Conservation (phyloP, 2,888 invertebrate genomes). For the Amblyjoppa proteus region DNA sequence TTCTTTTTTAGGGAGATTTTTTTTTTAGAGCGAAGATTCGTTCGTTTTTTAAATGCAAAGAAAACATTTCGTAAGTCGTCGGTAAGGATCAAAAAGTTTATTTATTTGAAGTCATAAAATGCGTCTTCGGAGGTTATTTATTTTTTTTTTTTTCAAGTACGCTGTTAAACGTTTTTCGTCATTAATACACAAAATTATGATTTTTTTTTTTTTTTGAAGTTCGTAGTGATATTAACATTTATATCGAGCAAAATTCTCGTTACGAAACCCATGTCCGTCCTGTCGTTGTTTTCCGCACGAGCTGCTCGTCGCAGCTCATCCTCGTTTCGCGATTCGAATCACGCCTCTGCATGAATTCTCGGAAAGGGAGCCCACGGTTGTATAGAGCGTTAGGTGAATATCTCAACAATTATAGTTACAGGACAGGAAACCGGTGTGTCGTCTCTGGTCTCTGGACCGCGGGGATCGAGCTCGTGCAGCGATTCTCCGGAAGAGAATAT, state of each 20-base stretch:
- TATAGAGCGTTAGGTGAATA: background rate
- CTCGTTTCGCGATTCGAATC: conserved; percentile 49
- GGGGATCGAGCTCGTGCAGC: background rate
- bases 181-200: no score
- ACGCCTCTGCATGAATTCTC: conserved; percentile 50
- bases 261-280: background rate
- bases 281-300: background rate
- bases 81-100: no score
- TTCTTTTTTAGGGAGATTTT: background rate
- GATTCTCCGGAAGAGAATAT: conserved; percentile 35
- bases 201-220: no score
- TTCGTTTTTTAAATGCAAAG: no score
- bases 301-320: background rate
- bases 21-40: background rate
- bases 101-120: no score
- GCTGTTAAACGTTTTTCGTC: no score
- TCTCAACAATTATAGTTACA: conserved; percentile 6
- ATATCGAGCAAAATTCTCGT: background rate
- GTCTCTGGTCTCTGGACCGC: background rate
- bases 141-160: no score
- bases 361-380: conserved; percentile 2
- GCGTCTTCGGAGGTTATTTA: no score
- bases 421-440: conserved; percentile 21
- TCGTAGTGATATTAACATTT: no score
- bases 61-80: no score